These are phyloP conservation scores for Apocrypta bakeri DNA, from an alignment of 1,140 invertebrate genomes.

Conservation along the genomic window DNA sequence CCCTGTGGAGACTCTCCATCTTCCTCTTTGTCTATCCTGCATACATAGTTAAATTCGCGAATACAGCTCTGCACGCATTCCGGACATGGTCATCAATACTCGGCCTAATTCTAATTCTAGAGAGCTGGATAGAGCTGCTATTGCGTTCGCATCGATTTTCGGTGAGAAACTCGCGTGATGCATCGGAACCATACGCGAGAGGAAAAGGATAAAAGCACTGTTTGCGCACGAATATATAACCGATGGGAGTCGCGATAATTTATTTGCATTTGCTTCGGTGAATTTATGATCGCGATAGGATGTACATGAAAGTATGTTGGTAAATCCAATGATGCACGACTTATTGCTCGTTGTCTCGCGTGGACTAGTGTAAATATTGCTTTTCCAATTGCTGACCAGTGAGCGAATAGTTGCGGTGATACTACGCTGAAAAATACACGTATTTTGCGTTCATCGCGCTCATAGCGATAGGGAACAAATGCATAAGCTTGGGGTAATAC, in stretches of 20 bases:
- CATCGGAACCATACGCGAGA: neutral
- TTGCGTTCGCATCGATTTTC: neutral
- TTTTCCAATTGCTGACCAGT: no score
- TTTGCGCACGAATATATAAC: neutral
- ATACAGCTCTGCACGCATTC: neutral
- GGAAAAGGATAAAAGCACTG: neutral
- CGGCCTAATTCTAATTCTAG: constrained; percentile 32
- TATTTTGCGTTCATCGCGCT: neutral
- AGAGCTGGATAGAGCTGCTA: neutral
- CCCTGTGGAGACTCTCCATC: neutral
- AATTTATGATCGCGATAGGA: neutral
- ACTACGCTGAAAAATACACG: no score
- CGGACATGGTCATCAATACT: neutral
- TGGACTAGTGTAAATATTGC: no score
- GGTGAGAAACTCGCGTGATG: neutral
- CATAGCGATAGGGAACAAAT: neutral
- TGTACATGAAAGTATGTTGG: neutral
- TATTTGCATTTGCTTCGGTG: neutral
- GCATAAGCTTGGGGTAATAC: neutral
- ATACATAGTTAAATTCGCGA: neutral
- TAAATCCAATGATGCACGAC: neutral
- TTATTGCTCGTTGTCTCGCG: neutral
- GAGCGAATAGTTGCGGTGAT: no score
- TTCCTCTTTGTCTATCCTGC: neutral
- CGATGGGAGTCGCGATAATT: neutral